phyloP scores from a whole-genome alignment of 23 tunicate species.

The Styela clava region DNA sequence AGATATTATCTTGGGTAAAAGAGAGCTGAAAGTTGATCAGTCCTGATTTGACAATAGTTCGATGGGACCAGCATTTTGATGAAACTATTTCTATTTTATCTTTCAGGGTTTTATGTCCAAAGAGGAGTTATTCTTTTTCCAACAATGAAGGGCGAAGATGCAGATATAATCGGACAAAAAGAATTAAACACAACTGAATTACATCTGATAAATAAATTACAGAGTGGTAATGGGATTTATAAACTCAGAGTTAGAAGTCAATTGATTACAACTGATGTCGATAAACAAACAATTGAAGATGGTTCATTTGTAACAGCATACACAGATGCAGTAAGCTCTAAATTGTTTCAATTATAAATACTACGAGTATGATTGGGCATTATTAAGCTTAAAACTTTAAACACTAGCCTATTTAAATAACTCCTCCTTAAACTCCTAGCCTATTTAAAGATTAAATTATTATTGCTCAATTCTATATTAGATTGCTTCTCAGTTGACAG shows the following conservation, averaged over 20 bases:
- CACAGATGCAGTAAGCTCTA: slow-evolving; percentile 37
- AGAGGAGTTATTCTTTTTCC: slow-evolving; percentile 46
- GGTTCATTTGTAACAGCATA: slow-evolving; percentile 6
- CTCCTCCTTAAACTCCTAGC: too few relatives aligned
- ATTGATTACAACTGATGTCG: slow-evolving; percentile 4
- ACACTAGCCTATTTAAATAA: too few relatives aligned
- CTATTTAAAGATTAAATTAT: too few relatives aligned
- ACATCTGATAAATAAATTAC: not conserved
- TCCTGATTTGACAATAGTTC: too few relatives aligned
- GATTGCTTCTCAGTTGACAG: too few relatives aligned
- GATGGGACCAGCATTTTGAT: too few relatives aligned
- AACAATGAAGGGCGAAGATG: slow-evolving; percentile 36
- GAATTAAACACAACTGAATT: not conserved
- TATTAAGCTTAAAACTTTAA: too few relatives aligned
- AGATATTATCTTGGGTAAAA: too few relatives aligned
- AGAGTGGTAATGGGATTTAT: slow-evolving; percentile 32
- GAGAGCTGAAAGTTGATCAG: too few relatives aligned
- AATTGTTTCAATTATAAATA: not conserved
- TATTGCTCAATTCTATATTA: too few relatives aligned
- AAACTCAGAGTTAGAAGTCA: slow-evolving; percentile 15
- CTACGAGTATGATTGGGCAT: not conserved
- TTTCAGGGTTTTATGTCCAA: slow-evolving; percentile 27
- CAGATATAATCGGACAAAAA: slow-evolving; percentile 9
- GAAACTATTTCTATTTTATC: not conserved
- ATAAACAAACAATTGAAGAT: not conserved